Evolutionary conservation across 2,797 vertebrate species (phyloP).

Genomic region (Halcyon leucocephala): DNA sequence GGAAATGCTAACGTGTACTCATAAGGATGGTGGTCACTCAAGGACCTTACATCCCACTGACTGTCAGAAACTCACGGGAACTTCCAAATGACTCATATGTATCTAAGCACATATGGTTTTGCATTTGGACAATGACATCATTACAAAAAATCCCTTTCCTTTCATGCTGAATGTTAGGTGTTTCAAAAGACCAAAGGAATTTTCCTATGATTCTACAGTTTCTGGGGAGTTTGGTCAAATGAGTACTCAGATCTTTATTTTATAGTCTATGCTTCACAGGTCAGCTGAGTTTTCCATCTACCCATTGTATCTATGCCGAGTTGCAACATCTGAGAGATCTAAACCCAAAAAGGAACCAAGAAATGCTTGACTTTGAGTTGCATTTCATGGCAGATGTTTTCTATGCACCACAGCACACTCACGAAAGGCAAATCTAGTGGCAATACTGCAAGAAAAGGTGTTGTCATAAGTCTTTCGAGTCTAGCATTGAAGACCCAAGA

Average conservation of each 20-base stretch:
- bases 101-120: fast-evolving
- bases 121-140: background rate
- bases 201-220: background rate
- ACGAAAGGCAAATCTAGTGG: background rate
- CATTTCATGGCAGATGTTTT: background rate
- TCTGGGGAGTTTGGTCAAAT: background rate
- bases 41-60: background rate
- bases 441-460: background rate
- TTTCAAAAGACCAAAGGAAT: background rate
- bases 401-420: background rate
- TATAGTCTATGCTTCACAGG: background rate
- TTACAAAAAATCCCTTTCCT: background rate
- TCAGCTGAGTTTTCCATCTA: background rate
- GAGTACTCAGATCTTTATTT: background rate
- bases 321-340: background rate
- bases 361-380: background rate
- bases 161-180: background rate
- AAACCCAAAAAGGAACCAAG: background rate
- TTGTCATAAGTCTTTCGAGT: background rate
- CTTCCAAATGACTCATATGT: background rate
- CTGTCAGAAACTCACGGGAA: background rate
- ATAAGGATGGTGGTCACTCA: fast-evolving
- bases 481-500: background rate
- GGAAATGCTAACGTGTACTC: fast-evolving
- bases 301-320: background rate